Evolutionary conservation across 2,888 invertebrate species (phyloP), one percentile per base, ranked within the genome.

Genomic region (Drosophila recens): DNA sequence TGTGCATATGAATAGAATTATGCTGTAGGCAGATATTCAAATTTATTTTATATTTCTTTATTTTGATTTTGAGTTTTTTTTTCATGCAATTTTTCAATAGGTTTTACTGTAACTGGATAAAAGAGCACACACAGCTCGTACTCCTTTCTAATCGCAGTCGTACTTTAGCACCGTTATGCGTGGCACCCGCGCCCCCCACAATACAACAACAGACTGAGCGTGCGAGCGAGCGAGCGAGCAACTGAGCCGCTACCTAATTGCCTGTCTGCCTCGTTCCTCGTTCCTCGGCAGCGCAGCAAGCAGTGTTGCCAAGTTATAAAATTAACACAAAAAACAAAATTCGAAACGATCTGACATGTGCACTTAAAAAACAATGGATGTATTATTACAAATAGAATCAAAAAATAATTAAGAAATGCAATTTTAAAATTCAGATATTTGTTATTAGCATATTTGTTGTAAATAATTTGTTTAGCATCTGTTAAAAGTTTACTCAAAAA

Each of bases 161-260:
- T 49, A 59, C 36, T 48, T 65, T 38, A 54, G 23, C 20, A 49
- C 42, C 57, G 56, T 54, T 72, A 38, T 34, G 51, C 56, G 63
- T 57, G 49, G 11, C 75, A 66, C 58, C 68, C 68, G 59, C 65
- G 20, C 57, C 72, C 64, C 59, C 57, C 51, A 38, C 53, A 42
- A 38, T 17, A 66, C 63, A 54, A 40, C 52, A 67, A 62, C 63
- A 45, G 51, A 62, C 62, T 56, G 56, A 56, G 38, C 57, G 49
- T 38, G 46, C 46, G 64, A 70, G 34, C 36, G 42, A 65, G 45
- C 27, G 53, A 65, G 45, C 27, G 53, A 65, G 33, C 38, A 52
- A 61, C 11, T 51, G 61, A 64, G 49, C 51, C 30, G 54, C 42
- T 38, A 40, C 58, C 48, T 48, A 48, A 40, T 49, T 70, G 66